Evolutionary conservation across 1,140 invertebrate genomes (phyloP).

Genomic region (Alviniconcha marisindica): DNA sequence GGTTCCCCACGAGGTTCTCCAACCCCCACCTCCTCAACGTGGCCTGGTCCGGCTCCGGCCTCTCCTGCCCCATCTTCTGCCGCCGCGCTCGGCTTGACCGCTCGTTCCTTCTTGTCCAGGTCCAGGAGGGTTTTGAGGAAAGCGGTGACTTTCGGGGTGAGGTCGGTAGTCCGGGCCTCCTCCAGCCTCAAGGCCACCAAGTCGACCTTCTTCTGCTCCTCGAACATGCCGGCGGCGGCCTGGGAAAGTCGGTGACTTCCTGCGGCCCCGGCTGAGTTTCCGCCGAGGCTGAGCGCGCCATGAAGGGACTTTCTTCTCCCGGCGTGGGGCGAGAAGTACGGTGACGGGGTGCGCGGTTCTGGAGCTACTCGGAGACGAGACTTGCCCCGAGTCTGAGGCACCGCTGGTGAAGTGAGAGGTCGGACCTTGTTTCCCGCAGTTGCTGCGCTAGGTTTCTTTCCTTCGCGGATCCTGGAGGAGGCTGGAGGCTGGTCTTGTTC

Average conservation of each 20-base stretch:
- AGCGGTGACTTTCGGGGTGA: conserved; percentile 36
- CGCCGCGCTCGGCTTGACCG: background rate
- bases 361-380: no score
- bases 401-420: background rate
- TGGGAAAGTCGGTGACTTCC: no score
- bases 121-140: conserved; percentile 24
- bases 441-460: no score
- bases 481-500: no score
- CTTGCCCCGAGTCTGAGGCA: background rate
- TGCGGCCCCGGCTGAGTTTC: background rate
- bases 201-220: conserved; percentile 48
- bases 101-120: background rate
- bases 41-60: background rate
- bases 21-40: background rate
- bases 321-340: background rate
- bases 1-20: background rate
- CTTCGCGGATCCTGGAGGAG: no score
- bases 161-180: conserved; percentile 43
- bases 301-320: background rate
- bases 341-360: background rate
- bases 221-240: conserved; percentile 44
- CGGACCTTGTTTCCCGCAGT: background rate
- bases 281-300: background rate
- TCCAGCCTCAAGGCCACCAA: conserved; percentile 44
- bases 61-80: background rate